phyloP scores from a whole-genome alignment of 1,140 invertebrate species.

The Rhyacophila brunnea region DNA sequence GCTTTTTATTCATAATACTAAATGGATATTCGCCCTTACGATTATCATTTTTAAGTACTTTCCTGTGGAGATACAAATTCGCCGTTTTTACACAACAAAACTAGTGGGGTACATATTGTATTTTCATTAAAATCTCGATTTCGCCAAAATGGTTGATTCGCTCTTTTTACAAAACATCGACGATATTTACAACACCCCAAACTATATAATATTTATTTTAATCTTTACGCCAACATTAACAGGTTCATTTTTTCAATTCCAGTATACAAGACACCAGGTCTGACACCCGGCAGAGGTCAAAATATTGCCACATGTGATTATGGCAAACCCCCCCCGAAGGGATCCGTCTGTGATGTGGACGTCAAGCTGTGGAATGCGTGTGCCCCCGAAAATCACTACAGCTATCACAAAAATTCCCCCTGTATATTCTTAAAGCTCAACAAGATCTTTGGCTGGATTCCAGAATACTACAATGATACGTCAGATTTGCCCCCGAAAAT shows the following conservation, averaged over 20 bases:
- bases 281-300: slow-evolving; percentile 62
- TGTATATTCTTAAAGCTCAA: slow-evolving; percentile 84
- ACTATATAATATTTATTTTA: too few relatives aligned
- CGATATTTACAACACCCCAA: too few relatives aligned
- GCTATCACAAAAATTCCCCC: slow-evolving; percentile 73
- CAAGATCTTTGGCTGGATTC: slow-evolving; percentile 75
- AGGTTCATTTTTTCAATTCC: slow-evolving; percentile 37
- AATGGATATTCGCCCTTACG: too few relatives aligned
- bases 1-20: too few relatives aligned
- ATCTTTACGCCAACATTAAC: too few relatives aligned
- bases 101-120: too few relatives aligned
- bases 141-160: too few relatives aligned
- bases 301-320: slow-evolving; percentile 68
- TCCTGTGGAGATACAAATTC: too few relatives aligned
- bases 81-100: too few relatives aligned
- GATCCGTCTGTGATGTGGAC: slow-evolving; percentile 73
- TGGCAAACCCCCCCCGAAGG: slow-evolving; percentile 58
- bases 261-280: slow-evolving; percentile 70
- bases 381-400: slow-evolving; percentile 68
- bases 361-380: slow-evolving; percentile 64
- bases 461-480: slow-evolving; percentile 68
- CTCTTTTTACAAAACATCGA: too few relatives aligned
- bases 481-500: slow-evolving; percentile 61
- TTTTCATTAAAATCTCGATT: too few relatives aligned
- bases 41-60: too few relatives aligned